phyloP scores from a whole-genome alignment of 2,888 invertebrate species.

The Timema podura region DNA sequence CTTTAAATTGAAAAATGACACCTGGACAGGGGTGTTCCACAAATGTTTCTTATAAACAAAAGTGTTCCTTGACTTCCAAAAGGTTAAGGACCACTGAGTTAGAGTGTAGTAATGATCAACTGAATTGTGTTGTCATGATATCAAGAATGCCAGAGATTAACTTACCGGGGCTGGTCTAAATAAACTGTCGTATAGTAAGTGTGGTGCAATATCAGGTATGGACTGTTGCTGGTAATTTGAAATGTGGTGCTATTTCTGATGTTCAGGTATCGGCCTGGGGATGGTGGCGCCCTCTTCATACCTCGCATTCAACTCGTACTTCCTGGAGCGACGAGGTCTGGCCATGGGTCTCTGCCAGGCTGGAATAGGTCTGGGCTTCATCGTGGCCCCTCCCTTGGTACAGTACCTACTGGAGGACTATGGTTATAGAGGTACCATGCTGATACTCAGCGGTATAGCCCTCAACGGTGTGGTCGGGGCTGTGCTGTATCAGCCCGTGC shows the following conservation, averaged over 20 bases:
- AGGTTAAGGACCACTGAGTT: no score
- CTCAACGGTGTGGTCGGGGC: constrained; percentile 59
- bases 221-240: no score
- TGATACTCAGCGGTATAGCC: constrained; percentile 62
- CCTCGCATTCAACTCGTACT: constrained; percentile 71
- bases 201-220: no score
- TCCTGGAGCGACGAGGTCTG: constrained; percentile 62
- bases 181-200: no score
- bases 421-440: constrained; percentile 66
- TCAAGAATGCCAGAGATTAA: no score
- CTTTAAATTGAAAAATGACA: no score
- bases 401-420: constrained; percentile 58
- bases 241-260: not conserved
- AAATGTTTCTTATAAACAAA: no score
- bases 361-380: constrained; percentile 62
- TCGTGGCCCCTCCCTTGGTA: constrained; percentile 62
- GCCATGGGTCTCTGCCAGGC: constrained; percentile 75
- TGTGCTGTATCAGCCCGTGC: constrained; percentile 53
- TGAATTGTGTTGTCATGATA: no score
- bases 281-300: constrained; percentile 68
- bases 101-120: no score
- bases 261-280: constrained; percentile 65
- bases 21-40: no score
- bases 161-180: no score
- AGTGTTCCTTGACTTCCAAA: no score